Conservation (phyloP, 1,140 invertebrate species). For the Cydia fagiglandana region DNA sequence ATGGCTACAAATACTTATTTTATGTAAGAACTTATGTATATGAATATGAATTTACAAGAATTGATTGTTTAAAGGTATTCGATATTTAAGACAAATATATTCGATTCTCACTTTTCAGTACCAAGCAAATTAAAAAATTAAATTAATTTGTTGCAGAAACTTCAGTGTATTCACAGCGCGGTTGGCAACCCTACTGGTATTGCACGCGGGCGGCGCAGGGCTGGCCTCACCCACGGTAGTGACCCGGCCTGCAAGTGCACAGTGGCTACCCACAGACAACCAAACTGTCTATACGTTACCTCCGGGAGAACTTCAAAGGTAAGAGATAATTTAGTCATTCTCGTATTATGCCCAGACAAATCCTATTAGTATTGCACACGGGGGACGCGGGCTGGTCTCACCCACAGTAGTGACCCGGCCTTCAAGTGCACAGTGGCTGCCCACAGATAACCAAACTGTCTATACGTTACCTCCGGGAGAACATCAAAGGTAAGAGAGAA, state of each 20-base stretch:
- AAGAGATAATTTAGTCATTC: slow-evolving; percentile 23
- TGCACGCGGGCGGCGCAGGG: slow-evolving; percentile 63
- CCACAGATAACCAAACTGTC: slow-evolving; percentile 68
- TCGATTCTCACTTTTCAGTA: too few relatives aligned
- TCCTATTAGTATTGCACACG: slow-evolving; percentile 10
- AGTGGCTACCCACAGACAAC: slow-evolving; percentile 70
- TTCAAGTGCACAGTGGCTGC: slow-evolving; percentile 60
- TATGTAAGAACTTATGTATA: too few relatives aligned
- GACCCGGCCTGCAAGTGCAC: slow-evolving; percentile 53
- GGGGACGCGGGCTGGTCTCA: slow-evolving; percentile 59
- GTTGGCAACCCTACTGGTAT: slow-evolving; percentile 55
- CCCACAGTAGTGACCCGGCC: slow-evolving; percentile 65
- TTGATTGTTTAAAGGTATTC: too few relatives aligned
- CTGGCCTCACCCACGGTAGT: slow-evolving; percentile 67
- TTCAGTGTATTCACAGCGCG: slow-evolving; percentile 50
- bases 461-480: slow-evolving; percentile 60
- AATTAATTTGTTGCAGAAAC: slow-evolving; percentile 43
- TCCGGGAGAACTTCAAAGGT: slow-evolving; percentile 63
- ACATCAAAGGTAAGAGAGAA: slow-evolving; percentile 52
- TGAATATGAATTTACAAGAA: too few relatives aligned
- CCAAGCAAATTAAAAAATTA: too few relatives aligned
- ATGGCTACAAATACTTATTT: too few relatives aligned
- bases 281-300: slow-evolving; percentile 65
- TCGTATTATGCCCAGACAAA: neutral
- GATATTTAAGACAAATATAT: too few relatives aligned